Evolutionary conservation across 2,888 invertebrate genomes (phyloP).

Genomic region (Leucoptera coffeella): DNA sequence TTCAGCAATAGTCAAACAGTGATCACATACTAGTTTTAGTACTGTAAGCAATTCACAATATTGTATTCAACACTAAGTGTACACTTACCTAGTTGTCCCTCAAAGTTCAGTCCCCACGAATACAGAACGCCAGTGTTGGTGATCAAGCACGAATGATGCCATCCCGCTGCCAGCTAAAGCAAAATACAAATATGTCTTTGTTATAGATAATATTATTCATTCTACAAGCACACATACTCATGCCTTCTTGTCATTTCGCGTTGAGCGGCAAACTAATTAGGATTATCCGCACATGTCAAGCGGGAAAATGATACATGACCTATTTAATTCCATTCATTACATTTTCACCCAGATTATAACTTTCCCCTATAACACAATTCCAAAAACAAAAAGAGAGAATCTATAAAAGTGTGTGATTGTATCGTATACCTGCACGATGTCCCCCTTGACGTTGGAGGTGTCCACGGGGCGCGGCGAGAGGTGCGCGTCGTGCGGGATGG

Average conservation of each 20-base stretch:
- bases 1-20: too few relatives aligned
- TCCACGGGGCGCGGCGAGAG: constrained; percentile 58
- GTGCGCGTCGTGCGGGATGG: constrained; percentile 23
- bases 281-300: too few relatives aligned
- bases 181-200: not conserved
- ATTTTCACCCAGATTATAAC: too few relatives aligned
- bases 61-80: too few relatives aligned
- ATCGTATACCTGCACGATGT: constrained; percentile 53
- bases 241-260: too few relatives aligned
- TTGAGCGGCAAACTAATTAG: too few relatives aligned
- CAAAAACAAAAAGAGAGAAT: constrained; percentile 1
- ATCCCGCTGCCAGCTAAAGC: constrained; percentile 60
- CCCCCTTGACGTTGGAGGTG: constrained; percentile 54
- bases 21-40: too few relatives aligned
- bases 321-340: too few relatives aligned
- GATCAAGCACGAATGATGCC: constrained; percentile 74
- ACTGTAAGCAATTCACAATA: too few relatives aligned
- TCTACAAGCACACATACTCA: too few relatives aligned
- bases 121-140: constrained; percentile 67
- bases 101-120: constrained; percentile 84
- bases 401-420: constrained; percentile 4
- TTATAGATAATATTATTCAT: too few relatives aligned
- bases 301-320: too few relatives aligned
- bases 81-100: constrained; percentile 73
- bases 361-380: constrained; percentile 1